These are phyloP conservation scores for Dilophus febrilis DNA, from an alignment of 2,888 invertebrate genomes.

Conservation along the genomic window DNA sequence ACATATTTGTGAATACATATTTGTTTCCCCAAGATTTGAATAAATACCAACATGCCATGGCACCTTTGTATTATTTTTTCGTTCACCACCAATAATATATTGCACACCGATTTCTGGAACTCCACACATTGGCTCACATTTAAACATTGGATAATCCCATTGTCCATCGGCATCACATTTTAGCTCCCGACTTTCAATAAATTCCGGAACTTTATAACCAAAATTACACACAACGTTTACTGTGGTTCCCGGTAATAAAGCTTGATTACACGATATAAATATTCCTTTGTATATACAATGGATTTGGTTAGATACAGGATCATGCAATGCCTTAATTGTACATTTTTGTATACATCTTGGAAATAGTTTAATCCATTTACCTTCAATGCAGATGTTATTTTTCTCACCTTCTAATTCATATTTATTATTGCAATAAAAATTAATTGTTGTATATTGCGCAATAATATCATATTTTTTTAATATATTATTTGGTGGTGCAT, in stretches of 20 bases:
- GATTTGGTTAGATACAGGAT: constrained; percentile 1
- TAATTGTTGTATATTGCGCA: neutral
- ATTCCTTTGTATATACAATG: constrained; percentile 6
- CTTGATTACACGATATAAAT: constrained; percentile 9
- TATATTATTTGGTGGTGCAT: neutral
- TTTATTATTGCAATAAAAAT: constrained; percentile 1
- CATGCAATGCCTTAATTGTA: neutral
- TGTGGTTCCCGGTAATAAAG: constrained; percentile 10
- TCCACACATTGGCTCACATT: constrained; percentile 19
- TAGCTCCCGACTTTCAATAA: neutral
- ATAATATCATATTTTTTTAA: neutral
- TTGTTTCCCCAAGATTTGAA: neutral
- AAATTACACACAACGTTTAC: constrained; percentile 10
- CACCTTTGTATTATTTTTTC: constrained; percentile 9
- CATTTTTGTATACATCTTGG: constrained; percentile 3
- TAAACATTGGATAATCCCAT: constrained; percentile 16
- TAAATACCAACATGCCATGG: constrained; percentile 22
- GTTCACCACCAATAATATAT: constrained; percentile 8
- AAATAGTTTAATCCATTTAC: neutral
- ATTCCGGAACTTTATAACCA: constrained; percentile 7
- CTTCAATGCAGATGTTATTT: constrained; percentile 2
- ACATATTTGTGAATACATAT: constrained; percentile 11
- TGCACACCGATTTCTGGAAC: constrained; percentile 3
- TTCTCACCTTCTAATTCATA: neutral
- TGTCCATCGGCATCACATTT: constrained; percentile 15